Evolutionary conservation across 2,113 vertebrate species (phyloP), one percentile per base, ranked within the genome.

Genomic region (Lophotis ruficrista): DNA sequence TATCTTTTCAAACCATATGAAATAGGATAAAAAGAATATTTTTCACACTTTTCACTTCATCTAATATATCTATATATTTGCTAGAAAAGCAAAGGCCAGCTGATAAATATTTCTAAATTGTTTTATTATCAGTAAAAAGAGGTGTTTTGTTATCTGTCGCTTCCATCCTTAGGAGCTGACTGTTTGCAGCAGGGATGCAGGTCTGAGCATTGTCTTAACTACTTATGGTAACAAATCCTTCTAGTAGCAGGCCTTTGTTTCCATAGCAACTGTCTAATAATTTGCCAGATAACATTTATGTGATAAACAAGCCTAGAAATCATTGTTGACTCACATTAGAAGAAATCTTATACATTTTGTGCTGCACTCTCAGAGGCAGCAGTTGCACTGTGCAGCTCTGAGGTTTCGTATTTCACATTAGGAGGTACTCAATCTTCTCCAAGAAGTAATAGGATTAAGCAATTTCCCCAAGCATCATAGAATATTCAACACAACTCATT

Each of bases 251-350:
- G 58, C 75, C 80, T 97, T 84, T 56, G 92, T 97, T 97, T 85
- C 97, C 96, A 93, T 95, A 94, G 95, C 87, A 96, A 98, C 94
- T 83, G 73, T 96, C 96, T 83, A 92, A 94, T 97, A 97, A 98
- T 97, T 98, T 97, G 87, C 89, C 85, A 93, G 96, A 95, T 96
- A 97, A 96, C 94, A 97, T 92, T 96, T 96, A 91, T 79, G 95
- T 97, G 93, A 98, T 80, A 97, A 98, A 98, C 97, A 97, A 97
- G 93, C 95, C 76, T 58, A 97, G 95, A 97, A 95, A 97, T 95
- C 82, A 96, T 81, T 94, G 91, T 95, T 98, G 95, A 98, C 91
- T 97, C 73, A 76, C 93, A 83, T 91, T 76, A 96, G 93, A 97
- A 89, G 79, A 92, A 96, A 95, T 86, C 62, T 76, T 94, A 97